Evolutionary conservation across 2,888 invertebrate genomes (phyloP).

Genomic region (Cosmia trapezina): DNA sequence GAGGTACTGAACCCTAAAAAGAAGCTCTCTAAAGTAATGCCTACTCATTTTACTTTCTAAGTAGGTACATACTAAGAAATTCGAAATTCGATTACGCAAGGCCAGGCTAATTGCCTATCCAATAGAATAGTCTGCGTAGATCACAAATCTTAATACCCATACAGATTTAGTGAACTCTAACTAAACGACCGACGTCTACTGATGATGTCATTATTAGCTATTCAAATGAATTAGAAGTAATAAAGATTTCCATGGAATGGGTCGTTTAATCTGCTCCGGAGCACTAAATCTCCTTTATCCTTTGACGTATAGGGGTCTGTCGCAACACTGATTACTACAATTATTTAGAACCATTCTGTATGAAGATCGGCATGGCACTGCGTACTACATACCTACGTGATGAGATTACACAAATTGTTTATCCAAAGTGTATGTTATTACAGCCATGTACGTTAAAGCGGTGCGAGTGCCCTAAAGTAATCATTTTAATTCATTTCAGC

Average conservation of each 20-base stretch:
- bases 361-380: slow-evolving; percentile 41
- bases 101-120: slow-evolving; percentile 1
- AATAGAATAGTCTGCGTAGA: slow-evolving; percentile 11
- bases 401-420: slow-evolving; percentile 53
- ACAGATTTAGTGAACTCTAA: slow-evolving; percentile 44
- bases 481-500: slow-evolving; percentile 49
- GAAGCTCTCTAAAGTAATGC: neutral
- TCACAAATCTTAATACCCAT: slow-evolving; percentile 31
- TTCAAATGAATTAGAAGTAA: slow-evolving; percentile 62
- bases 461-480: slow-evolving; percentile 28
- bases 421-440: slow-evolving; percentile 44
- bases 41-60: neutral
- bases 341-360: slow-evolving; percentile 60
- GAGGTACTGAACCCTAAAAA: neutral
- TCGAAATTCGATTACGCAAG: slow-evolving; percentile 17
- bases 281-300: slow-evolving; percentile 68
- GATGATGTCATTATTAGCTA: slow-evolving; percentile 56
- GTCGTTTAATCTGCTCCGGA: slow-evolving; percentile 56
- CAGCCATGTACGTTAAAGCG: slow-evolving; percentile 34
- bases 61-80: neutral
- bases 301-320: slow-evolving; percentile 66
- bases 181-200: slow-evolving; percentile 37
- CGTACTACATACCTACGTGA: slow-evolving; percentile 39
- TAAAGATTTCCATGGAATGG: slow-evolving; percentile 54
- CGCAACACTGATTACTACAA: slow-evolving; percentile 63